phyloP scores from a whole-genome alignment of 2,113 vertebrate species.

The Eretmochelys imbricata region DNA sequence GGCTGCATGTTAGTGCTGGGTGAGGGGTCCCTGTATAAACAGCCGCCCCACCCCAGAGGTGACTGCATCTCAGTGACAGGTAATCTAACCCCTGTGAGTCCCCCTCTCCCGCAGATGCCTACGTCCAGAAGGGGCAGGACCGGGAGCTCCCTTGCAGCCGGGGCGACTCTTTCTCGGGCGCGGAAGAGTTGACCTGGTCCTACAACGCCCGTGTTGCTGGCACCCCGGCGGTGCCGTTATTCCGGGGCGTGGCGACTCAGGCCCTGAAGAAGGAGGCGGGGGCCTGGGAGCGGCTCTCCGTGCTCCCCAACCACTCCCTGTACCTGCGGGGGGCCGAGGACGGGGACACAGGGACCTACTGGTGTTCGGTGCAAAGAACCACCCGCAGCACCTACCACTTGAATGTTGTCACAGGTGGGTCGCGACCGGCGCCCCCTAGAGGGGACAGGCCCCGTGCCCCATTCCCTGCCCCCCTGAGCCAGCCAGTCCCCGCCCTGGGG shows the following conservation, averaged over 20 bases:
- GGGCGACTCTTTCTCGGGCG: not conserved
- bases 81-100: not conserved
- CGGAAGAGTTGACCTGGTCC: constrained; percentile 54
- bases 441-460: not conserved
- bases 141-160: constrained; percentile 41
- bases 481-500: too few species aligned
- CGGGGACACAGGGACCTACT: constrained; percentile 49
- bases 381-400: constrained; percentile 39
- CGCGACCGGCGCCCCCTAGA: too few species aligned
- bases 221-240: not conserved
- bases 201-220: not conserved
- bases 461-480: too few species aligned
- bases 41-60: not conserved
- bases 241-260: not conserved
- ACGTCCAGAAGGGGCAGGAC: constrained; percentile 10
- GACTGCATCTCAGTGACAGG: not conserved
- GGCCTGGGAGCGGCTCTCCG: not conserved
- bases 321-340: constrained; percentile 27
- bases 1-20: not conserved
- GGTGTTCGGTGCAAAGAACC: constrained; percentile 26
- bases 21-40: not conserved
- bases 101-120: constrained; percentile 12
- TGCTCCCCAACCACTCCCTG: constrained; percentile 64
- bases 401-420: constrained; percentile 59
- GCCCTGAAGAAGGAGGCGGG: not conserved